These are phyloP conservation scores for Cenopis cana DNA, from an alignment of 2,888 invertebrate species.

Conservation along the genomic window DNA sequence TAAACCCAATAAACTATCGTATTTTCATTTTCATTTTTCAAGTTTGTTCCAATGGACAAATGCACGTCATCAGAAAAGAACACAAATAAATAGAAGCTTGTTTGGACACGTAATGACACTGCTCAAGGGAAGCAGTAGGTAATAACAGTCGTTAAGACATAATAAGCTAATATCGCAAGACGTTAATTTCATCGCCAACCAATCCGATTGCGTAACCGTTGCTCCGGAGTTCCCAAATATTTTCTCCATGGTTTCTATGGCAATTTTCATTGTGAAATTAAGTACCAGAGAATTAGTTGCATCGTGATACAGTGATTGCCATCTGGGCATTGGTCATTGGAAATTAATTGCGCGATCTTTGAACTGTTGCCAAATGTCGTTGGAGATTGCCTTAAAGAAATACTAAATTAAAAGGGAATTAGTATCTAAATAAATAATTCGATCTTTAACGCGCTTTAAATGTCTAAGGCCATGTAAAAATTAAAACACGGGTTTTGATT, in stretches of 20 bases:
- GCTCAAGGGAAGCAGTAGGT: conserved; percentile 65
- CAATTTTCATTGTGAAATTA: conserved; percentile 64
- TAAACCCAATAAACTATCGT: no score
- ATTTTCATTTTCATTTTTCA: no score
- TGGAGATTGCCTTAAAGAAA: conserved; percentile 51
- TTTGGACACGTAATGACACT: conserved; percentile 65
- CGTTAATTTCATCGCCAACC: conserved; percentile 70
- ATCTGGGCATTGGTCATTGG: conserved; percentile 70
- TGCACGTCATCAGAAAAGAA: conserved; percentile 47
- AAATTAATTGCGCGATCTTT: conserved; percentile 79
- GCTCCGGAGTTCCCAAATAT: conserved; percentile 70
- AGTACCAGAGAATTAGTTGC: conserved; percentile 69
- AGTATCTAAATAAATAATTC: background rate
- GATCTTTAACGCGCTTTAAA: background rate
- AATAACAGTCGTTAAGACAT: conserved; percentile 76
- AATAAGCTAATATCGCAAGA: conserved; percentile 72
- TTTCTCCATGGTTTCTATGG: conserved; percentile 49
- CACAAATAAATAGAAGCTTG: conserved; percentile 50
- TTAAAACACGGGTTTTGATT: no score
- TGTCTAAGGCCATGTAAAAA: no score
- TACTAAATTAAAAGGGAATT: background rate
- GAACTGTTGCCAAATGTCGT: conserved; percentile 74
- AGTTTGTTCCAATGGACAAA: conserved; percentile 48
- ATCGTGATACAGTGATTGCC: conserved; percentile 74
- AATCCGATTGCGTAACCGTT: conserved; percentile 65